Evolutionary conservation across 2,888 invertebrate species (phyloP), one percentile per base, ranked within the genome.

Genomic region (Drosophila niveifrons): DNA sequence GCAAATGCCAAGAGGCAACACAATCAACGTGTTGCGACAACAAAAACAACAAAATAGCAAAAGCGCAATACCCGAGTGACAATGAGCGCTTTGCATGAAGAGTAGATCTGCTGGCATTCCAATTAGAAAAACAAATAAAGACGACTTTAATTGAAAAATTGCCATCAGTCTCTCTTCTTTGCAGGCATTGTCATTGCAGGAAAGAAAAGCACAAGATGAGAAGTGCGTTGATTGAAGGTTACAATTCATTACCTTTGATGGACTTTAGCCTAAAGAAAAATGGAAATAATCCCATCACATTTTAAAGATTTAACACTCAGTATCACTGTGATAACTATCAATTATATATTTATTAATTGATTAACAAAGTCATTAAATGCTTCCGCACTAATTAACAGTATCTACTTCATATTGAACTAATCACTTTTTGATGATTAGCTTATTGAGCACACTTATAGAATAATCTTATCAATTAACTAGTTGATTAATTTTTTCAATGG

Each of bases 41-140:
- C 13, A 39, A 23, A 39, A 66, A 7, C 13, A 39, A 23, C 43
- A 66, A 7, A 66, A 7, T 64, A 58, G 53, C 36, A 36, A 36
- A 36, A 36, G 34, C 64, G 36, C 39, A 66, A 43, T 34, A 28
- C 48, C 34, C 62, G 52, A 63, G 31, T 48, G 46, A 50, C 36
- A 59, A 43, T 41, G 13, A 53, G 17, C 47, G 29, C 18, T 62
- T 51, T 74, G 36, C 43, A 64, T 61, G 31, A 10, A 29, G 43
- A 18, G 3, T 13, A 48, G 43, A 58, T 63, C 39, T 73, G 55
- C 61, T 56, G 69, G 41, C 71, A 75, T 78, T 88, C 72, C 89
- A 89, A 84, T 89, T 85, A 76, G 58, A 65, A 82, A 62, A 63
- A 48, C 88, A 88, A 84, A 88, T 63, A 88, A 56, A 66, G 44